Evolutionary conservation across 2,888 invertebrate genomes (phyloP).

Genomic region (Tenthredo mesomela): DNA sequence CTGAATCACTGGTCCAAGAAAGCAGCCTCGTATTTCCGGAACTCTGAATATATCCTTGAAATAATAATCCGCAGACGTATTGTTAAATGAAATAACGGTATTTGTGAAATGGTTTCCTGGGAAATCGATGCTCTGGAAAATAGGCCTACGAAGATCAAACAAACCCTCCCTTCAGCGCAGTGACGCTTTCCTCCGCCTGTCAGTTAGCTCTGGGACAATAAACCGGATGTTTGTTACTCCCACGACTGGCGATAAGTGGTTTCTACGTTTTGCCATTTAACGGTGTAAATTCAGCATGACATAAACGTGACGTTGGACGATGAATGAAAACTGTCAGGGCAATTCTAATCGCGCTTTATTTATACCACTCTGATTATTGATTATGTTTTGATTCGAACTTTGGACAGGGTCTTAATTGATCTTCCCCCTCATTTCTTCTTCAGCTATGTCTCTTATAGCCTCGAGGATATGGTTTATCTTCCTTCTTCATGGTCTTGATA

Average conservation of each 20-base stretch:
- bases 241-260: conserved; percentile 27
- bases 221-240: conserved; percentile 30
- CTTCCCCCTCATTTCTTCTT: background rate
- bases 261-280: conserved; percentile 11
- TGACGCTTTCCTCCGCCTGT: background rate
- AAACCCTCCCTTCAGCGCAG: background rate
- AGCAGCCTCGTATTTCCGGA: background rate
- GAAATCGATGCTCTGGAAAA: conserved; percentile 20
- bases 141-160: conserved; percentile 21
- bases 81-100: conserved; percentile 23
- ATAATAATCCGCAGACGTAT: background rate
- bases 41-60: background rate
- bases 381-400: background rate
- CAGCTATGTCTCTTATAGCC: background rate
- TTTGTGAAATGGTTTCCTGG: background rate
- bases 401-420: background rate
- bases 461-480: background rate
- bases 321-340: background rate
- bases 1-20: background rate
- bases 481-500: background rate
- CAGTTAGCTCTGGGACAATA: conserved; percentile 20
- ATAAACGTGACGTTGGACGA: background rate
- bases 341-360: background rate
- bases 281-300: background rate
- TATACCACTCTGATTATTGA: background rate